Percentiles rank a stretch among this genome's conserved stretches.
These are phyloP conservation scores for Limanda limanda DNA, from an alignment of 2,113 vertebrate genomes.

Conservation along the genomic window DNA sequence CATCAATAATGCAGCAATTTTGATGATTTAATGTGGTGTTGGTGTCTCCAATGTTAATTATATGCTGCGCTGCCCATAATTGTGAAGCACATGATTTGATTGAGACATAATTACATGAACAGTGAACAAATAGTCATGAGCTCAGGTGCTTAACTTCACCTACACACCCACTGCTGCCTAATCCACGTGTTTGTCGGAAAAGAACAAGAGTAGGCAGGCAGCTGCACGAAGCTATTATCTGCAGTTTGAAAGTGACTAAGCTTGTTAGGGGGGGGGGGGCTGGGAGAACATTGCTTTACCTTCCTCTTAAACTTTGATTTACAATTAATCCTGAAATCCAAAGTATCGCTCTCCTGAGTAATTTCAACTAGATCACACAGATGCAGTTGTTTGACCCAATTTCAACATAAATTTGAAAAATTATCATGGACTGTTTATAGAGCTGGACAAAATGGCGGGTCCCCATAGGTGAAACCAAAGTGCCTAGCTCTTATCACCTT, in stretches of 20 bases:
- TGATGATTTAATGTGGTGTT: constrained; percentile 25
- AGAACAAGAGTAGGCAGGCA: constrained; percentile 40
- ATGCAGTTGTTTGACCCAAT: neutral
- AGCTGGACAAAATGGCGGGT: neutral
- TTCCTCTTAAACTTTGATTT: neutral
- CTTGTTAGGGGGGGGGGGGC: constrained; percentile 13
- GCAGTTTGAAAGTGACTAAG: constrained; percentile 29
- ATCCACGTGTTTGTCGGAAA: constrained; percentile 22
- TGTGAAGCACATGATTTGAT: constrained; percentile 16
- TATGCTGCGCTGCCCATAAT: constrained; percentile 4
- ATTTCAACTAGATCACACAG: neutral
- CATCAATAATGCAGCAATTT: constrained; percentile 32
- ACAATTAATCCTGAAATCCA: constrained; percentile 10
- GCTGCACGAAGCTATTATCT: constrained; percentile 13
- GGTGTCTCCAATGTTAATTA: constrained; percentile 39
- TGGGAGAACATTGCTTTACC: constrained; percentile 21
- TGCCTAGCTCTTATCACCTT: too few species aligned
- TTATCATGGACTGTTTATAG: neutral
- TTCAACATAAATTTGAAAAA: neutral
- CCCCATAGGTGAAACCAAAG: neutral
- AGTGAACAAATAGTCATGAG: constrained; percentile 34
- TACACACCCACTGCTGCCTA: constrained; percentile 29
- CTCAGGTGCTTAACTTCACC: constrained; percentile 44
- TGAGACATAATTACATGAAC: constrained; percentile 37
- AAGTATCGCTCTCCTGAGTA: neutral